These are phyloP conservation scores for Silurus asotus DNA, from an alignment of 2,113 vertebrate species.

Conservation along the genomic window DNA sequence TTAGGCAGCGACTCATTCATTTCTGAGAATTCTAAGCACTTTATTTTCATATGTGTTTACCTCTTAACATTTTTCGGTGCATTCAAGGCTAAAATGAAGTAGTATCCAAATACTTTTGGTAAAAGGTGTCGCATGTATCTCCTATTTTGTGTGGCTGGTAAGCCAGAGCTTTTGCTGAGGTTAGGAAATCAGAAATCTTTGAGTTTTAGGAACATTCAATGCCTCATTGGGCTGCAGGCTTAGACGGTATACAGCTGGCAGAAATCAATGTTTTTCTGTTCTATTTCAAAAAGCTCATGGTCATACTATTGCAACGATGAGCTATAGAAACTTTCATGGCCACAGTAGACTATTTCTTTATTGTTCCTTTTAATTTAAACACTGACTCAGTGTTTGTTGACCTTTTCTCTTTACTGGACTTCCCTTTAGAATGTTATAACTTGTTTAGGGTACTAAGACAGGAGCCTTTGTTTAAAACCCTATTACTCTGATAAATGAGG, in stretches of 20 bases:
- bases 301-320: neutral
- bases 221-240: neutral
- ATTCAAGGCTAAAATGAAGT: slow-evolving; percentile 27
- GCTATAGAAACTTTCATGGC: neutral
- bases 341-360: neutral
- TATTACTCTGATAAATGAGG: neutral
- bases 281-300: neutral
- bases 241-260: neutral
- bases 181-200: neutral
- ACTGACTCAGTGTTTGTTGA: slow-evolving; percentile 48
- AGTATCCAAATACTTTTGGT: neutral
- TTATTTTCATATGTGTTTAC: slow-evolving; percentile 57
- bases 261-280: neutral
- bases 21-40: slow-evolving; percentile 64
- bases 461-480: neutral
- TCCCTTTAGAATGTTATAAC: neutral
- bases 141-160: neutral
- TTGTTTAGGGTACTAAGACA: neutral
- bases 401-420: slow-evolving; percentile 35
- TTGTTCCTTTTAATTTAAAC: slow-evolving; percentile 29
- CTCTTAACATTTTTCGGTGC: neutral
- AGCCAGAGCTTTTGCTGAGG: neutral
- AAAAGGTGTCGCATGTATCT: neutral
- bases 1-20: slow-evolving; percentile 13
- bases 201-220: neutral